Evolutionary conservation across 2,797 vertebrate species (phyloP).

Genomic region (Myotis pilosus): DNA sequence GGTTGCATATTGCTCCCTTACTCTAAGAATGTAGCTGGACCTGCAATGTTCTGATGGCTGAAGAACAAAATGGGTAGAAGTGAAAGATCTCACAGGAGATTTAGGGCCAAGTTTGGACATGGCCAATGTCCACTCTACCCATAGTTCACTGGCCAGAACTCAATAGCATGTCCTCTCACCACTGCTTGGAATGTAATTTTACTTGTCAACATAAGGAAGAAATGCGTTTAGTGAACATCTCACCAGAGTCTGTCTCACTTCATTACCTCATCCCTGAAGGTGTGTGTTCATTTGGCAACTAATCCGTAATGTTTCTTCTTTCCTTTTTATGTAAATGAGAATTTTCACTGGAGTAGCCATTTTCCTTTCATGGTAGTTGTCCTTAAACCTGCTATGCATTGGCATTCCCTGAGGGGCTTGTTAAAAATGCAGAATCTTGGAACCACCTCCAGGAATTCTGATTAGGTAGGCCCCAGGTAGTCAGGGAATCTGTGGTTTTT

Average conservation of each 20-base stretch:
- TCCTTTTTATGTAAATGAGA: not conserved
- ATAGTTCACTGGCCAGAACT: not conserved
- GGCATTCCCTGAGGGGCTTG: not conserved
- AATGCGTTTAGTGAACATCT: not conserved
- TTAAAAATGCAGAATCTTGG: not conserved
- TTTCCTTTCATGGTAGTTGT: not conserved
- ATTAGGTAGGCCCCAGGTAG: not conserved
- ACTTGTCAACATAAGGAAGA: not conserved
- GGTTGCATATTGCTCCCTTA: not conserved
- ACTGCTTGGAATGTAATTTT: not conserved
- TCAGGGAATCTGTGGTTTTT: not conserved
- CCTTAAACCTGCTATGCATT: not conserved
- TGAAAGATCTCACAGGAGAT: not conserved
- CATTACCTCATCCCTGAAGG: not conserved
- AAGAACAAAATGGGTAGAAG: not conserved
- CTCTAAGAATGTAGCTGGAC: not conserved
- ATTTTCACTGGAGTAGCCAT: not conserved
- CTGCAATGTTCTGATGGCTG: not conserved
- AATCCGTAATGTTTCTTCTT: not conserved
- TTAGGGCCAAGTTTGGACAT: not conserved
- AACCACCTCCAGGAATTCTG: not conserved
- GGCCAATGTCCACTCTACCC: not conserved
- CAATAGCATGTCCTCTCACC: not conserved
- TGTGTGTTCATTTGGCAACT: not conserved
- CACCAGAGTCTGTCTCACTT: not conserved